Evolutionary conservation across 2,888 invertebrate species (phyloP), one percentile per base, ranked within the genome.

Genomic region (Dicycla oo): DNA sequence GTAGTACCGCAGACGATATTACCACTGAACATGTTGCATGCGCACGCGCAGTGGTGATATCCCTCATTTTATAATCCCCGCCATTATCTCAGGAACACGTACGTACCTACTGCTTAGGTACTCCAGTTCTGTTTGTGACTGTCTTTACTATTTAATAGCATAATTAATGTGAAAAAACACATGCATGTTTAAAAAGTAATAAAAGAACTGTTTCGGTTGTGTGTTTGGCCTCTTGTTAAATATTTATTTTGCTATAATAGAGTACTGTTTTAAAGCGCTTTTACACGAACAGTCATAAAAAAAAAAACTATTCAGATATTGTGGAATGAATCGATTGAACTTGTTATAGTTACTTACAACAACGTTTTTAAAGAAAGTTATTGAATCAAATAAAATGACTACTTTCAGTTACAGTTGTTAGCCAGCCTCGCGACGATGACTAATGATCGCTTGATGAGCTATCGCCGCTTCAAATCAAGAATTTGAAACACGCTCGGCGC

Each of bases 211-310:
- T 73, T n/a, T 45, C 0, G 26, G 43, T 43, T 34, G 45, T 53
- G 51, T 60, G 26, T 61, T 73, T 51, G 58, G 26, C 38, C 45
- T 71, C 26, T 26, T 53, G 45, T 53, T 73, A 13, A 72, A 45
- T 58, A 40, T 6, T 34, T 11, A 2, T 34, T n/a, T 40, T 10
- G 40, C 18, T 40, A 18, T 11, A 26, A 0, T 26, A 6, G 5
- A 30, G 8, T 20, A 20, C 4, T 51, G 20, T 53, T 38, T 45
- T 38, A 60, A 73, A 61, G 43, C 26, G 60, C 26, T 60, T 72
- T 18, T 47, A 47, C 64, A 63, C 54, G 30, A 56, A 47, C 10
- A 13, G 2, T 4, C 34, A 54, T 45, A 20, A 47, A 58, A 47
- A 74, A 20, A 47, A 58, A 47, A 74, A 47, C 11, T 15, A 40